Conservation (phyloP, 2,888 invertebrate species). For the Drosophila robusta region DNA sequence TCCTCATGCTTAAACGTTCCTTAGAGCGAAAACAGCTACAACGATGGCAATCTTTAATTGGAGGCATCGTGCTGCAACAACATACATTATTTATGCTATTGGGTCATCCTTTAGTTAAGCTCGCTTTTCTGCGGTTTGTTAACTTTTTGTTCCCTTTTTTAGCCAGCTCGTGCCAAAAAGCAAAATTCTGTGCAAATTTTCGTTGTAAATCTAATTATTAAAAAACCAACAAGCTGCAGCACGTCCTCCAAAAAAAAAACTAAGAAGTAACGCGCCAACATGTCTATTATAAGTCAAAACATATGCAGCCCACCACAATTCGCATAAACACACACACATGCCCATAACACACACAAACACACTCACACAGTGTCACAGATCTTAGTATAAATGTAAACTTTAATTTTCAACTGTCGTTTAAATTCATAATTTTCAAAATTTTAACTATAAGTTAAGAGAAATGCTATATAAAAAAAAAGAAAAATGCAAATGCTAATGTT, state of each 20-base stretch:
- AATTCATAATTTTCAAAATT: constrained; percentile 68
- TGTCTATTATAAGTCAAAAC: constrained; percentile 63
- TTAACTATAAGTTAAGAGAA: constrained; percentile 57
- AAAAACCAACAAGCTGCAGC: constrained; percentile 24
- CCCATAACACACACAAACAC: constrained; percentile 16
- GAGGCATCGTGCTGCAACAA: constrained; percentile 38
- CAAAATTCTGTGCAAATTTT: constrained; percentile 67
- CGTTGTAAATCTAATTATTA: constrained; percentile 49
- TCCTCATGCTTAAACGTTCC: constrained; percentile 33
- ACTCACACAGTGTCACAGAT: constrained; percentile 52
- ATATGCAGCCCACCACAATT: constrained; percentile 46
- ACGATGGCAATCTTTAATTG: constrained; percentile 23
- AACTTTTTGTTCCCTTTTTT: constrained; percentile 27
- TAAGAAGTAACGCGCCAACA: constrained; percentile 19
- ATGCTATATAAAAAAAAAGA: constrained; percentile 37
- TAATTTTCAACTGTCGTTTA: constrained; percentile 63
- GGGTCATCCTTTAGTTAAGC: constrained; percentile 37
- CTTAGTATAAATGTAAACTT: constrained; percentile 68
- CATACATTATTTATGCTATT: constrained; percentile 22
- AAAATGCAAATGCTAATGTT: constrained; percentile 54
- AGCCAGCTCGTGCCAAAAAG: constrained; percentile 75
- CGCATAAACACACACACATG: constrained; percentile 22
- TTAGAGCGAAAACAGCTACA: constrained; percentile 30
- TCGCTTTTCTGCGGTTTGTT: constrained; percentile 43
- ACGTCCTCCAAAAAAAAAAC: constrained; percentile 28